phyloP scores from a whole-genome alignment of 2,113 vertebrate genomes.

The Rhodinocichla rosea region DNA sequence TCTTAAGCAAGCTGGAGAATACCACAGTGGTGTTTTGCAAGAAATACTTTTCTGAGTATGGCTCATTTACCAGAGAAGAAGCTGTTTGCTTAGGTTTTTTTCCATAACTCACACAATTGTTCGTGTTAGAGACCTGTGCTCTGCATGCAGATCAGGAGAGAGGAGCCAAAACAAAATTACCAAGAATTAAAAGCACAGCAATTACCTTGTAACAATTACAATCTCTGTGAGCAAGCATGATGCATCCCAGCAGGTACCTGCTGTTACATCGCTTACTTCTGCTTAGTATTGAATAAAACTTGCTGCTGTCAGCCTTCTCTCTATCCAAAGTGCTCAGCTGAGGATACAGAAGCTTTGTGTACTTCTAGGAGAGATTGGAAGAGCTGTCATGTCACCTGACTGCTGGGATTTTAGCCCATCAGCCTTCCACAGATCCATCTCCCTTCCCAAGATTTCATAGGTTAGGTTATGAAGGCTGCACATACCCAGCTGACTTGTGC shows the following conservation, averaged over 20 bases:
- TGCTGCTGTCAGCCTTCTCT: not conserved
- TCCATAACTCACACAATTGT: not conserved
- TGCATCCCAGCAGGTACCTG: not conserved
- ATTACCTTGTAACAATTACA: not conserved
- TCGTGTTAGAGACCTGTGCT: not conserved
- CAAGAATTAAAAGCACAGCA: not conserved
- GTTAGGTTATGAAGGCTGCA: not conserved
- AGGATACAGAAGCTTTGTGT: not conserved
- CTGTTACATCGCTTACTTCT: not conserved
- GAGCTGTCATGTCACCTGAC: fast-evolving
- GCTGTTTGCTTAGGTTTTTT: not conserved
- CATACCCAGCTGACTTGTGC: fast-evolving
- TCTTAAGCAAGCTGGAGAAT: not conserved
- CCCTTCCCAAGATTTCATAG: not conserved
- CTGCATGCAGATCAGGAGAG: not conserved
- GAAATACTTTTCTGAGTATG: not conserved
- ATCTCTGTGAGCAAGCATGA: not conserved
- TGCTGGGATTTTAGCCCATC: not conserved
- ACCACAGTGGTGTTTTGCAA: not conserved
- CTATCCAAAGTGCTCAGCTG: not conserved
- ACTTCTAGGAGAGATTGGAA: not conserved
- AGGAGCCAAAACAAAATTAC: not conserved
- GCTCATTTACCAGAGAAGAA: not conserved
- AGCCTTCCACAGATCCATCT: not conserved
- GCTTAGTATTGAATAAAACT: not conserved